phyloP scores from a whole-genome alignment of 2,113 vertebrate species.

The Poicephalus meyeri region DNA sequence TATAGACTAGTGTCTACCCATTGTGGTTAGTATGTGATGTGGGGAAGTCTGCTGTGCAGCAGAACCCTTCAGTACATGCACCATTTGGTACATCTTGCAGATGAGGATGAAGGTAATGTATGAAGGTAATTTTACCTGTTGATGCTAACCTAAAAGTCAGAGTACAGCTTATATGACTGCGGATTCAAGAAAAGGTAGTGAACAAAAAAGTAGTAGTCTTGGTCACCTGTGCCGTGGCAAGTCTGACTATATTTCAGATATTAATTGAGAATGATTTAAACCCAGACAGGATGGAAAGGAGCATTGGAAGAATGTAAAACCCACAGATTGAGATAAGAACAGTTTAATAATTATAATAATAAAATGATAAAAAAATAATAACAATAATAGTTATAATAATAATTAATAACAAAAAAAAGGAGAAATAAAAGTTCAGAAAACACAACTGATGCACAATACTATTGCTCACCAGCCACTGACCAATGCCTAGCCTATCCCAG shows the following conservation, averaged over 20 bases:
- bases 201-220: not conserved
- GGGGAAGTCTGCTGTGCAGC: not conserved
- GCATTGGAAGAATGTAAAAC: not conserved
- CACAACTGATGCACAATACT: not conserved
- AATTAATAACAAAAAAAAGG: not conserved
- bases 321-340: not conserved
- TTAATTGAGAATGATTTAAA: not conserved
- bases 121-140: not conserved
- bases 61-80: not conserved
- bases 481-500: not conserved
- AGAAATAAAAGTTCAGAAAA: not conserved
- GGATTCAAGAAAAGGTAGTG: not conserved
- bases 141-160: not conserved
- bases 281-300: not conserved
- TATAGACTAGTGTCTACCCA: fast-evolving
- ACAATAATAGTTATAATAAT: not conserved
- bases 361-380: not conserved
- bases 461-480: not conserved
- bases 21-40: not conserved
- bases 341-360: not conserved
- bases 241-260: not conserved
- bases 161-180: not conserved
- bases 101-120: not conserved
- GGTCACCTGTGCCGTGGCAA: not conserved
- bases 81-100: not conserved